These are phyloP conservation scores for Caenorhabditis afra DNA, from an alignment of 2,888 invertebrate genomes.

Conservation along the genomic window DNA sequence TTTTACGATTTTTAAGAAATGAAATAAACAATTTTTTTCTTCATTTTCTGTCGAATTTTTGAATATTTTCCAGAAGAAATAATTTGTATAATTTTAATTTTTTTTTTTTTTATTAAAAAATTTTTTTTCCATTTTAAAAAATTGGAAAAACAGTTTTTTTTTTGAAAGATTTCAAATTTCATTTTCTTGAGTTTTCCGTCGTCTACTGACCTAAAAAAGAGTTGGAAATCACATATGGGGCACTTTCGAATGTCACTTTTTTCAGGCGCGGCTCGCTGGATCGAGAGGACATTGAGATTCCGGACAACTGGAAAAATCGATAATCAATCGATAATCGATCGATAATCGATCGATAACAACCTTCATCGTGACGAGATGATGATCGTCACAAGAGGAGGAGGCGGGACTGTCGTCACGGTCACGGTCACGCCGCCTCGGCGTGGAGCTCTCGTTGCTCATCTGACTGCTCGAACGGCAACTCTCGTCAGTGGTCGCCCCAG, in stretches of 20 bases:
- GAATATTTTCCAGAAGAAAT: too few relatives aligned
- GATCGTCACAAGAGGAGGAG: slow-evolving; percentile 27
- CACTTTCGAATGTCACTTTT: slow-evolving; percentile 58
- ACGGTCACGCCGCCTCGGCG: slow-evolving; percentile 26
- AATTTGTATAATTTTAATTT: too few relatives aligned
- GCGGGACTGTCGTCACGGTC: slow-evolving; percentile 51
- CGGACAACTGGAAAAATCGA: slow-evolving; percentile 25
- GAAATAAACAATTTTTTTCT: too few relatives aligned
- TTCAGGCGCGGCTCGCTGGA: slow-evolving; percentile 53
- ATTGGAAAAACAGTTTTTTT: too few relatives aligned
- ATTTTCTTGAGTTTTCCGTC: too few relatives aligned
- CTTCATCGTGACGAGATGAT: slow-evolving; percentile 18
- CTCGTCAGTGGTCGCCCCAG: slow-evolving; percentile 49
- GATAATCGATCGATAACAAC: background rate
- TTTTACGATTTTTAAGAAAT: too few relatives aligned
- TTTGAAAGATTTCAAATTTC: too few relatives aligned
- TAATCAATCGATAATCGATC: too few relatives aligned
- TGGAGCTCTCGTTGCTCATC: slow-evolving; percentile 53
- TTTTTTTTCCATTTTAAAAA: too few relatives aligned
- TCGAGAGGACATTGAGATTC: slow-evolving; percentile 37
- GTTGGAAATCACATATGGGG: slow-evolving; percentile 59
- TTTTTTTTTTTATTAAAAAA: too few relatives aligned
- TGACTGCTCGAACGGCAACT: slow-evolving; percentile 47
- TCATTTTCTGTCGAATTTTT: too few relatives aligned
- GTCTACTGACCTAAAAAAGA: slow-evolving; percentile 64